Base-by-base conservation (phyloP, 2,797 vertebrate species). In the Xenopus petersii region DNA sequence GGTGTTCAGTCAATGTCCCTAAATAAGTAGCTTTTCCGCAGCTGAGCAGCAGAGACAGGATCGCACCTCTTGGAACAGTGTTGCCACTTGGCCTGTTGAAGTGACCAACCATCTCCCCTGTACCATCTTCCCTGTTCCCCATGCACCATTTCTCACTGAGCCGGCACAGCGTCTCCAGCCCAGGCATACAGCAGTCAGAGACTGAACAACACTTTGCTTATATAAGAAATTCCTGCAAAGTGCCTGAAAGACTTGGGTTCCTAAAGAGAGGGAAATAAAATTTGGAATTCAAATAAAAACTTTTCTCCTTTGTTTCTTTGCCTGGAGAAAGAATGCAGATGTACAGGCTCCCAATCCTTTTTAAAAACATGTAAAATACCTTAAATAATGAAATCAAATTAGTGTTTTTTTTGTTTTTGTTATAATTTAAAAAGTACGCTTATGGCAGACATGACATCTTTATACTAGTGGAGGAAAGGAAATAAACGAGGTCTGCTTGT, bases 1-100 rank as follows among this genome's bases (percentile, higher is more conserved):
- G 93, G 95, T 89, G 81, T 97, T 80, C 94, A 95, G 86, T 93
- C 94, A 4, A 91, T 97, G 62, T 95, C 95, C 78, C 89, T 98
- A 76, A 97, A 90, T 87, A 92, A 98, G 91, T 98, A 93, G 94
- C 76, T 12, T 17, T 47, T 51, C 12, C 54, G 5, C 24, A 47
- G 49, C 49, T 51, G 49, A 61, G 12, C 17, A 51, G 62, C 42
- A 42, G 62, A 71, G 54, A 46, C 62, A 55, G 17, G 21, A 75
- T 12, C 12, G 16, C 13, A 15, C 17, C 70, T 55, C 49, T n/a
- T 11, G 21, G 48, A 17, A 54, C 64, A 64, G 33, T 71, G 59
- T 54, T 36, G 58, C 65, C 33, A 46, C 65, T 56, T 61, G 36
- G 70, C 63, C 59, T 62, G 48, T 67, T 72, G 64, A 73, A 26